phyloP scores from a whole-genome alignment of 2,888 invertebrate species.

The Hypselothyrea guttata region DNA sequence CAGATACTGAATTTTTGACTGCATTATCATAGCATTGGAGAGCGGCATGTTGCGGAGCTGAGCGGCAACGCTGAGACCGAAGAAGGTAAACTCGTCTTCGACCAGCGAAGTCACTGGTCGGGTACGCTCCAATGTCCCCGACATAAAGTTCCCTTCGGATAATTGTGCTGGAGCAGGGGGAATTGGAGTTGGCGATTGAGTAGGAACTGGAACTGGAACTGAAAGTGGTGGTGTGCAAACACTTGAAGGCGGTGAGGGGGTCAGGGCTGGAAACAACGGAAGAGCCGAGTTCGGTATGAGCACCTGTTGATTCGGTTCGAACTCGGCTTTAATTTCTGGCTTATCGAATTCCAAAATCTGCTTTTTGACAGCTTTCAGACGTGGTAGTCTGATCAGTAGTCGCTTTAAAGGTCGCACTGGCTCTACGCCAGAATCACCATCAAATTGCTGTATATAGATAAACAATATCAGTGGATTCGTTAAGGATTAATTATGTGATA shows the following conservation, averaged over 20 bases:
- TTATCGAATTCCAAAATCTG: constrained; percentile 12
- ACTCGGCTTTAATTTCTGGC: constrained; percentile 24
- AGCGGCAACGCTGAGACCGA: constrained; percentile 61
- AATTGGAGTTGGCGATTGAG: neutral
- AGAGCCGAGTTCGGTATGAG: constrained; percentile 5
- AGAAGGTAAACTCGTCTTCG: constrained; percentile 66
- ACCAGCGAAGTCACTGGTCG: constrained; percentile 7
- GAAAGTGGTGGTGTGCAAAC: constrained; percentile 13
- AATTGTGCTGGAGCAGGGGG: neutral
- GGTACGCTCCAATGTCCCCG: constrained; percentile 7
- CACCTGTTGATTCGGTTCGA: constrained; percentile 28
- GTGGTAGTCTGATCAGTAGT: constrained; percentile 52
- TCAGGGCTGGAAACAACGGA: constrained; percentile 5
- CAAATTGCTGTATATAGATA: constrained; percentile 5
- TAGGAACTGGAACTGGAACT: neutral
- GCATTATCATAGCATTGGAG: constrained; percentile 60
- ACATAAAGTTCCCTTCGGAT: neutral
- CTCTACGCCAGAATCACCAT: neutral
- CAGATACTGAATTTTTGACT: constrained; percentile 61
- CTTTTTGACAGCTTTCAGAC: constrained; percentile 38
- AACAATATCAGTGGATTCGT: too few species aligned
- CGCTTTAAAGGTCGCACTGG: constrained; percentile 28
- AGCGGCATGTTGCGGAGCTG: constrained; percentile 63
- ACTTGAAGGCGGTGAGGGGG: constrained; percentile 24
- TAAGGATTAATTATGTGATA: too few species aligned